Base-by-base conservation (phyloP, 2,113 vertebrate species). In the Pollachius pollachius region DNA sequence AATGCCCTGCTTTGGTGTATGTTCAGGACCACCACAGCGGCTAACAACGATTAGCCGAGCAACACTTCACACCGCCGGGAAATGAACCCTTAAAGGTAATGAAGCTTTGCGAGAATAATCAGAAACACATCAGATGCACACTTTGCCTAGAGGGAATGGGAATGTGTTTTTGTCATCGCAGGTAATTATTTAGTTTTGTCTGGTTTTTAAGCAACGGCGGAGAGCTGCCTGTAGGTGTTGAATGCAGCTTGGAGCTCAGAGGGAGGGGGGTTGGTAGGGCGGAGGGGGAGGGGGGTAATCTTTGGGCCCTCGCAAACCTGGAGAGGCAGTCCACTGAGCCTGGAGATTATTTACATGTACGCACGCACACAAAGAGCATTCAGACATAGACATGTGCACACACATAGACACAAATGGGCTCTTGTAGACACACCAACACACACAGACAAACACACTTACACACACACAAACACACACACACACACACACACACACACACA, bases 1-100 rank as follows among this genome's bases (percentile, higher is more conserved):
- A 86, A 85, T 89, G 73, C 84, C 70, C 72, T 52, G 62, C 85
- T 75, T 80, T 73, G 84, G 81, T 84, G 71, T 81, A 76, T 65
- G 66, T 78, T 83, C 81, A 86, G 78, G 87, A 81, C 84, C 75
- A 68, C 25, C 16, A 61, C 70, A 15, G 68, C 48, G 61, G 68
- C 72, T 82, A 52, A 58, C 74, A 81, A 75, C 82, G 72, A 79
- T 69, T 80, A 48, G 41, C 58, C 16, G 74, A 73, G 78, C 77
- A 65, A 64, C 66, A 74, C 82, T 79, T 84, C 74, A 76, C 62
- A 62, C 64, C 5, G 16, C 75, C 66, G 12, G 11, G 68, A 2
- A 72, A 57, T 62, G 27, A 23, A 73, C 3, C 41, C 60, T 19
- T 58, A 19, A 8, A 17, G 7, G 56, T 6, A 58, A 58, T 19